A percentile compares a stretch with the other conserved stretches of the same genome.
These are phyloP conservation scores for Lampris incognitus DNA, from an alignment of 2,113 vertebrate species.

Conservation along the genomic window DNA sequence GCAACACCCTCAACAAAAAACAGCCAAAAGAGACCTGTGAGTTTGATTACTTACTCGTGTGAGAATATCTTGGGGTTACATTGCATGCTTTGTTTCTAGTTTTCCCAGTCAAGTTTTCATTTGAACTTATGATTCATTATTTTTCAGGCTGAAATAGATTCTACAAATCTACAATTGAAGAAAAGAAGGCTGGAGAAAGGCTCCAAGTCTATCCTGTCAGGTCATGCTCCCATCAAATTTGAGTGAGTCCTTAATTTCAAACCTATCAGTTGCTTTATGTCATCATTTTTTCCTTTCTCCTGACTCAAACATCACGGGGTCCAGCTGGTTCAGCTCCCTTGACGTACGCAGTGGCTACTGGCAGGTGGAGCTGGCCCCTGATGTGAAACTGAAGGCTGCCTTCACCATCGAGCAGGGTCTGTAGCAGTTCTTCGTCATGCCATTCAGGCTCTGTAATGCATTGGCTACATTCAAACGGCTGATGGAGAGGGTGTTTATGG, in stretches of 20 bases:
- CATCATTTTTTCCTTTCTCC: too few relatives aligned
- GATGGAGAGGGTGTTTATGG: too few relatives aligned
- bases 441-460: too few relatives aligned
- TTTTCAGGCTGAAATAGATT: slow-evolving; percentile 70
- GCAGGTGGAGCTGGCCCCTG: too few relatives aligned
- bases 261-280: too few relatives aligned
- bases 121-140: slow-evolving; percentile 26
- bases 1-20: slow-evolving; percentile 55
- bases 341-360: too few relatives aligned
- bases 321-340: too few relatives aligned
- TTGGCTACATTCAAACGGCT: too few relatives aligned
- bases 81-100: not conserved
- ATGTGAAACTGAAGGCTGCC: too few relatives aligned
- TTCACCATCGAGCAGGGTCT: too few relatives aligned
- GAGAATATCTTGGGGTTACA: slow-evolving; percentile 11
- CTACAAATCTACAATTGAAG: slow-evolving; percentile 77
- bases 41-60: slow-evolving; percentile 52
- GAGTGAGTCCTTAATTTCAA: slow-evolving; percentile 78
- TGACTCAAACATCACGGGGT: too few relatives aligned
- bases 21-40: slow-evolving; percentile 85
- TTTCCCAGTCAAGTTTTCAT: not conserved
- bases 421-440: too few relatives aligned
- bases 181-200: slow-evolving; percentile 80
- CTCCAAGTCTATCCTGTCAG: slow-evolving; percentile 53
- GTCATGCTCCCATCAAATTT: slow-evolving; percentile 64